These are phyloP conservation scores for Sebastes taczanowskii DNA, from an alignment of 2,797 vertebrate genomes.

Conservation along the genomic window DNA sequence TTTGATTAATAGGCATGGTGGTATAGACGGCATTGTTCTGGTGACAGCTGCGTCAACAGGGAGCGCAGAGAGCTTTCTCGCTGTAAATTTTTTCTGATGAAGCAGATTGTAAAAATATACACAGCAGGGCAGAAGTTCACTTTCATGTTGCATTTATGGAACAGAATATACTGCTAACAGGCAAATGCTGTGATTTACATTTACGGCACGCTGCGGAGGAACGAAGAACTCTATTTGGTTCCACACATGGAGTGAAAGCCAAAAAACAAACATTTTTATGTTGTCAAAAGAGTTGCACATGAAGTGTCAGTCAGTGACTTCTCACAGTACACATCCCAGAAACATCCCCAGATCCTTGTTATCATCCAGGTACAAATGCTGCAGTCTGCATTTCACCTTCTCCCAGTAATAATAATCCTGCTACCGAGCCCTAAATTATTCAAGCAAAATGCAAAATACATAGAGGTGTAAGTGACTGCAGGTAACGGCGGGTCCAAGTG, in stretches of 20 bases:
- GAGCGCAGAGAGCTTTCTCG: conserved; percentile 30
- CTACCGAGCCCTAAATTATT: conserved; percentile 57
- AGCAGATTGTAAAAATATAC: conserved; percentile 42
- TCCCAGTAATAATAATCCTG: conserved; percentile 41
- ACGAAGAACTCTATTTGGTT: conserved; percentile 3
- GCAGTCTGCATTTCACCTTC: conserved; percentile 46
- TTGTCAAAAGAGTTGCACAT: conserved; percentile 39
- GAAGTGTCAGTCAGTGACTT: conserved; percentile 31
- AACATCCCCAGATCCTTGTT: conserved; percentile 37
- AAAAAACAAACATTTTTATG: not conserved
- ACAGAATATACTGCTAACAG: conserved; percentile 7
- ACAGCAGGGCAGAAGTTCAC: conserved; percentile 34
- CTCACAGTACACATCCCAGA: conserved; percentile 30
- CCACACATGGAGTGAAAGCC: not conserved
- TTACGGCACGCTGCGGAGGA: not conserved
- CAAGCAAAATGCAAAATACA: conserved; percentile 51
- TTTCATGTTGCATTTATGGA: conserved; percentile 33
- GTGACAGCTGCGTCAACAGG: conserved; percentile 55
- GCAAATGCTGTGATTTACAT: conserved; percentile 41
- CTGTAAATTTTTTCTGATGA: conserved; percentile 41
- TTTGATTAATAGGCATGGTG: conserved; percentile 60
- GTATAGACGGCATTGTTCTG: conserved; percentile 47
- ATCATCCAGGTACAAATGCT: conserved; percentile 43
- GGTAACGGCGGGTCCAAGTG: conserved; percentile 15
- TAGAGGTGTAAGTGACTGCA: conserved; percentile 29